These are phyloP conservation scores for Calonectris borealis DNA, from an alignment of 2,113 vertebrate species.

Conservation along the genomic window DNA sequence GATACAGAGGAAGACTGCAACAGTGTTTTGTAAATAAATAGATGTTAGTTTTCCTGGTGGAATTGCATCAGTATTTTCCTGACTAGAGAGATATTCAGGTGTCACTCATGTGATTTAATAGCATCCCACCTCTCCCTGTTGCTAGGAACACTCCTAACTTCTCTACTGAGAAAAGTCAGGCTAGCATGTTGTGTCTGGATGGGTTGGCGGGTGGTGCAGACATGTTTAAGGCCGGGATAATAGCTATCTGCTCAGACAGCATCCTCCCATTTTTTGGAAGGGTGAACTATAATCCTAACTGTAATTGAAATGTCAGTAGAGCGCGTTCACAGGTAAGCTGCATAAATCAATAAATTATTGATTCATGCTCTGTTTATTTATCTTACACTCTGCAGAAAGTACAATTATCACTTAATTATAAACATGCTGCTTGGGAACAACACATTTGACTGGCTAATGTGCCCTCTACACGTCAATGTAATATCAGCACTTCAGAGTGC, in stretches of 20 bases:
- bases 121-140: neutral
- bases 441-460: constrained; percentile 30
- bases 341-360: constrained; percentile 71
- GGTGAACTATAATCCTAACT: constrained; percentile 14
- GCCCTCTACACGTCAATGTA: neutral
- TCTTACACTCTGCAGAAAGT: constrained; percentile 65
- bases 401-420: constrained; percentile 77
- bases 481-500: neutral
- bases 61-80: neutral
- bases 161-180: neutral
- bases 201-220: neutral
- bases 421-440: constrained; percentile 63
- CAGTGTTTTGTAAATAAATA: neutral
- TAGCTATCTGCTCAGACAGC: neutral
- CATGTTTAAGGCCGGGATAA: neutral
- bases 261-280: constrained; percentile 16
- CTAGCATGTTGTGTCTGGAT: neutral
- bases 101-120: neutral
- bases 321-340: constrained; percentile 58
- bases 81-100: neutral
- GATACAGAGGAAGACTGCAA: neutral
- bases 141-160: neutral
- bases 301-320: constrained; percentile 69
- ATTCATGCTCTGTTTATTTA: constrained; percentile 71
- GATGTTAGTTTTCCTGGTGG: neutral